These are phyloP conservation scores for Drosophila tsacasi DNA, from an alignment of 1,140 invertebrate species.

Conservation along the genomic window DNA sequence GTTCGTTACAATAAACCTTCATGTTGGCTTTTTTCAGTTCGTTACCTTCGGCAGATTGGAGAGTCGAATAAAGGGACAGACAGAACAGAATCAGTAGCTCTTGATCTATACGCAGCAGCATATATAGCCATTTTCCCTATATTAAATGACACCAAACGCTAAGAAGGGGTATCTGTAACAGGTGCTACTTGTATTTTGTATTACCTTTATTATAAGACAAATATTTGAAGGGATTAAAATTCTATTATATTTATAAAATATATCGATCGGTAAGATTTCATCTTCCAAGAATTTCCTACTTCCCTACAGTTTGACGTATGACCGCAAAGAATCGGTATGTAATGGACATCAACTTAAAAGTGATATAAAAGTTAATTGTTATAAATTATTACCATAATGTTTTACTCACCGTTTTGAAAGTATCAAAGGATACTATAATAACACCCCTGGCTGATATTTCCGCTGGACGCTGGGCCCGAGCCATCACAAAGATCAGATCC, in stretches of 20 bases:
- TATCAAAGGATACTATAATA: slow-evolving; percentile 50
- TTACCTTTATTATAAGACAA: too few species aligned
- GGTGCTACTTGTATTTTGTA: not conserved
- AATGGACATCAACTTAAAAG: slow-evolving; percentile 48
- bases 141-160: slow-evolving; percentile 14
- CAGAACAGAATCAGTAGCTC: slow-evolving; percentile 21
- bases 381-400: too few species aligned
- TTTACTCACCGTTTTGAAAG: slow-evolving; percentile 49
- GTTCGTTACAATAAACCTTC: slow-evolving; percentile 33
- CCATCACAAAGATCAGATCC: slow-evolving; percentile 40
- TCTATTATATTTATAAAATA: not conserved
- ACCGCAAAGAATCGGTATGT: slow-evolving; percentile 53
- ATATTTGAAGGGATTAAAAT: too few species aligned
- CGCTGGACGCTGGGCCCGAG: slow-evolving; percentile 40
- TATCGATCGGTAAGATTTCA: not conserved
- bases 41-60: not conserved
- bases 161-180: not conserved
- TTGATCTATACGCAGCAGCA: slow-evolving; percentile 15
- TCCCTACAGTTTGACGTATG: slow-evolving; percentile 33
- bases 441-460: slow-evolving; percentile 50
- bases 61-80: not conserved
- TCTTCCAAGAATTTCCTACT: not conserved
- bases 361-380: too few species aligned
- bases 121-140: slow-evolving; percentile 27
- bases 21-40: slow-evolving; percentile 7